Percentiles rank a stretch among this genome's conserved stretches.
phyloP scores from a whole-genome alignment of 2,797 vertebrate species.

The Epinephelus awoara region DNA sequence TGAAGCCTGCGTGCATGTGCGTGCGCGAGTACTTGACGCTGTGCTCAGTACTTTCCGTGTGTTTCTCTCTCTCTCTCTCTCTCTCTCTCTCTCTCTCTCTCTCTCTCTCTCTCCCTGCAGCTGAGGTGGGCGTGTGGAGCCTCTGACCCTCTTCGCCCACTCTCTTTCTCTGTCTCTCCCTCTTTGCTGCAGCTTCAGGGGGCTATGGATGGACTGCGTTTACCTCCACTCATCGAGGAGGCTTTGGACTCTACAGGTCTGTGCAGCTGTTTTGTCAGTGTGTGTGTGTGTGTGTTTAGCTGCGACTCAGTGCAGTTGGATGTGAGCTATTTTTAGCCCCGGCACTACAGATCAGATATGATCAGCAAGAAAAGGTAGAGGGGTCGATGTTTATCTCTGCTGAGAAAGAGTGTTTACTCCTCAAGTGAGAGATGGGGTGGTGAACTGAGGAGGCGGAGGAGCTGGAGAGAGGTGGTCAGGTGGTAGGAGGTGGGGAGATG shows the following conservation, averaged over 20 bases:
- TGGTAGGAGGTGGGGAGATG: conserved; percentile 60
- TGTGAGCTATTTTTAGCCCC: conserved; percentile 53
- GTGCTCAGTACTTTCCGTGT: conserved; percentile 55
- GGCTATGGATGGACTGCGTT: conserved; percentile 85
- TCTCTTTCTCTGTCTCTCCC: conserved; percentile 61
- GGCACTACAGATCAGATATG: conserved; percentile 45
- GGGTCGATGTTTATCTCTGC: conserved; percentile 33
- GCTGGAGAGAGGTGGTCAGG: conserved; percentile 54
- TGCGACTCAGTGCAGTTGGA: conserved; percentile 17
- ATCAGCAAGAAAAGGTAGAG: conserved; percentile 26
- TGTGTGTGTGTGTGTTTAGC: conserved; percentile 21
- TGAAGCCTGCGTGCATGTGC: neutral
- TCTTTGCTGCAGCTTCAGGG: conserved; percentile 69
- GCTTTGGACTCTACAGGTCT: conserved; percentile 85
- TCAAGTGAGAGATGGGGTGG: conserved; percentile 33
- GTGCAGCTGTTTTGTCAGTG: conserved; percentile 55
- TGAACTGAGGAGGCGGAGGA: conserved; percentile 54
- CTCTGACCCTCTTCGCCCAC: conserved; percentile 81
- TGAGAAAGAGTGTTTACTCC: conserved; percentile 46
- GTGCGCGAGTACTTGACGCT: conserved; percentile 48
- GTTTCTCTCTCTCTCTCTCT: conserved; percentile 40
- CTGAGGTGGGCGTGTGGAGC: conserved; percentile 81
- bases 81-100: conserved; percentile 26
- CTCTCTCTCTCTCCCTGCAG: conserved; percentile 57
- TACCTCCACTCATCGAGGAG: conserved; percentile 87